A percentile compares a stretch with the other conserved stretches of the same genome.
Evolutionary conservation across 1,140 invertebrate species (phyloP).

Genomic region (Psix sp.): DNA sequence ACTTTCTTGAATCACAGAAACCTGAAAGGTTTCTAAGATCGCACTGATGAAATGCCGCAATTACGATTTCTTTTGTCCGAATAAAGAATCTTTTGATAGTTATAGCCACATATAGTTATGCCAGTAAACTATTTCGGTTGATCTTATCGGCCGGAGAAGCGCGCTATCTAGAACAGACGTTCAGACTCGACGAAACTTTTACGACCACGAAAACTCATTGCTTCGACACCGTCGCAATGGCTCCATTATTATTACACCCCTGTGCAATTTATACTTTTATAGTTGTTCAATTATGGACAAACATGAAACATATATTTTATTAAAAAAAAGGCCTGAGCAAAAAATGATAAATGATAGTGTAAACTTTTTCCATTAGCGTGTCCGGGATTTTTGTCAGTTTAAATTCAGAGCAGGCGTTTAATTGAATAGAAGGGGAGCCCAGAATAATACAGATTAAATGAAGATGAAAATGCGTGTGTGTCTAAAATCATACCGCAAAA

Average conservation of each 20-base stretch:
- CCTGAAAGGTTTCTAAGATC: no score
- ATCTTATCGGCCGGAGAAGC: conserved; percentile 17
- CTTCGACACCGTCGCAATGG: not conserved
- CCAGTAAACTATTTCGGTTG: conserved; percentile 17
- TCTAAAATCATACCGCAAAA: conserved; percentile 55
- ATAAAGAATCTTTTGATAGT: conserved; percentile 26
- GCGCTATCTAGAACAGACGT: conserved; percentile 33
- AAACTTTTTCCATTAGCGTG: conserved; percentile 1
- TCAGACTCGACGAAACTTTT: conserved; percentile 35
- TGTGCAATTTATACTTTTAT: not conserved
- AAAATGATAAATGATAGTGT: no score
- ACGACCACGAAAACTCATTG: conserved; percentile 37
- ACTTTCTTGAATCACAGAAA: no score
- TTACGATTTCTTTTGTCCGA: not conserved
- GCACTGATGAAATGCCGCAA: not conserved
- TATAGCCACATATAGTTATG: conserved; percentile 4
- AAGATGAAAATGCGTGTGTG: conserved; percentile 27
- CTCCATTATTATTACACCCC: not conserved
- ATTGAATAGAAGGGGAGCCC: conserved; percentile 19
- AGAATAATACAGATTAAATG: conserved; percentile 18
- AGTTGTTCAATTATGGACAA: not conserved
- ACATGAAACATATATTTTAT: not conserved
- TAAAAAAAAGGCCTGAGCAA: not conserved
- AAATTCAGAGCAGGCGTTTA: conserved; percentile 34
- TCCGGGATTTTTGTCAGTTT: conserved; percentile 12